Base-by-base conservation (phyloP, 2,113 vertebrate species). In the Perca schrenkii region DNA sequence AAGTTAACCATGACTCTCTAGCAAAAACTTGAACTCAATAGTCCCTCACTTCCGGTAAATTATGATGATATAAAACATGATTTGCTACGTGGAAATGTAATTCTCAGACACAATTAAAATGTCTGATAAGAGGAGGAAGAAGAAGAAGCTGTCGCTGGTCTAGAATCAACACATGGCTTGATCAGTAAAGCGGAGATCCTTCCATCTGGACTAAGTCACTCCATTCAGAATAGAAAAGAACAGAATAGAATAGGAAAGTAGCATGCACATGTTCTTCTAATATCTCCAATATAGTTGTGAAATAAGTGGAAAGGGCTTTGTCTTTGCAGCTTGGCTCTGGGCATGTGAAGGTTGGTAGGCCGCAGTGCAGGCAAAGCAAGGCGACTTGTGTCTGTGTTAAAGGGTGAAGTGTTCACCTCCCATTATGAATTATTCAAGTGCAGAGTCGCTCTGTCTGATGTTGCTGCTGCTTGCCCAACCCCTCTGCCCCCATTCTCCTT, bases 331-430 rank as follows among this genome's bases (percentile, higher is more conserved):
- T 34, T 82, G 82, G 22, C 74, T 81, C 21, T 54, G 84, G 66
- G 77, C 65, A 76, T 88, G 85, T 80, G 85, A 65, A 84, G 86
- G 77, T 60, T 91, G 87, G 88, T 87, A 90, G 90, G 91, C 91
- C 86, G 91, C 93, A 93, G 82, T 93, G 89, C 91, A 92, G 92
- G 90, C 88, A 89, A 54, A 91, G 92, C 79, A 60, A 81, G 86
- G 90, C 87, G 86, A 92, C 91, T 92, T 93, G 90, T 93, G 93
- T 93, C 92, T 93, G 92, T 92, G 86, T 91, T 92, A 91, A 90
- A 92, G 92, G 94, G 90, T 93, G 91, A 94, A 93, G 93, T 94
- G 91, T 94, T 94, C 93, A 94, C 91, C 94, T 94, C 90, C 91
- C 84, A 83, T 85, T 88, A 94, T 94, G 92, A 95, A 95, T 95